Evolutionary conservation across 1,140 invertebrate genomes (phyloP).

Genomic region (Geopemphigus sp.): DNA sequence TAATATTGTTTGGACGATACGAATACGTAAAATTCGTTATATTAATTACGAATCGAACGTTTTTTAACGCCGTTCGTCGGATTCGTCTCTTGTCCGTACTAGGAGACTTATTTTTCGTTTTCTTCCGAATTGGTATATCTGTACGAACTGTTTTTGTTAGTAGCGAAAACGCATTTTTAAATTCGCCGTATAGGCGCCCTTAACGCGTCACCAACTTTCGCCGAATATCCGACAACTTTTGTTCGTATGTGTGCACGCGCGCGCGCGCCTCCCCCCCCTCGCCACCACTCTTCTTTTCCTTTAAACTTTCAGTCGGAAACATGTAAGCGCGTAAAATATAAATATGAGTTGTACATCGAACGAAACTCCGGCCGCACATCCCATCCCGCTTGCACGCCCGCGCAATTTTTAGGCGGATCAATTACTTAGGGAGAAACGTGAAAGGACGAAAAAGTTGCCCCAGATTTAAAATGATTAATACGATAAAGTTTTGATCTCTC

Average conservation of each 20-base stretch:
- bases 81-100: background rate
- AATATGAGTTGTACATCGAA: constrained; percentile 15
- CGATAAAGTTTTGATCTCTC: background rate
- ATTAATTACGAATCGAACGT: too few species aligned
- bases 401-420: constrained; percentile 4
- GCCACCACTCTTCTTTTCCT: too few species aligned
- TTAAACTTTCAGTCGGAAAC: background rate
- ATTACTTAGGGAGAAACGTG: constrained; percentile 17
- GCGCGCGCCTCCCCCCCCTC: too few species aligned
- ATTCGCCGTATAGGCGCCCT: constrained; percentile 10
- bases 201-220: background rate
- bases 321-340: constrained; percentile 10
- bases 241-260: too few species aligned
- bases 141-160: background rate
- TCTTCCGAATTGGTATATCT: background rate
- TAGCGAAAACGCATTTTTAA: constrained; percentile 1
- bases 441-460: background rate
- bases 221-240: background rate
- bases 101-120: background rate
- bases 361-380: too few species aligned
- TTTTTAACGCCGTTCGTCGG: background rate
- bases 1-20: too few species aligned
- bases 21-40: background rate
- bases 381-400: background rate
- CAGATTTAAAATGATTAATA: constrained; percentile 16